phyloP scores from a whole-genome alignment of 2,888 invertebrate species.

The Machimus rusticus region DNA sequence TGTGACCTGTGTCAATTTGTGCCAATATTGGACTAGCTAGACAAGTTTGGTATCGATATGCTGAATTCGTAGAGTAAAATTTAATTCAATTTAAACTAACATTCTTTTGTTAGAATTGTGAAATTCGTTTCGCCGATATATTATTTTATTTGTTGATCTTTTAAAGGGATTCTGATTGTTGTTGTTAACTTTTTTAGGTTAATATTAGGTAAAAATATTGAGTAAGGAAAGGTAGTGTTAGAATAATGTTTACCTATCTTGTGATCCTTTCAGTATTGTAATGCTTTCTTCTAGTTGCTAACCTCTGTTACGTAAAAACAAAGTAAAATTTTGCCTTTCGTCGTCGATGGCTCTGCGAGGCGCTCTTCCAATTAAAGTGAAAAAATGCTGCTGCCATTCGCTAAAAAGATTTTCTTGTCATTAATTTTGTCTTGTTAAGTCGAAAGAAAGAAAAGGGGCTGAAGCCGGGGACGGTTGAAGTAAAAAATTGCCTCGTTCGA shows the following conservation, averaged over 20 bases:
- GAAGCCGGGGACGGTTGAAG: constrained; percentile 4
- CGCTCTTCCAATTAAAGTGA: neutral
- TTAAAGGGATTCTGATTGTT: too few relatives aligned
- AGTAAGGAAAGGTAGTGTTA: neutral
- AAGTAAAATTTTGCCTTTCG: neutral
- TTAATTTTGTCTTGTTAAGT: constrained; percentile 47
- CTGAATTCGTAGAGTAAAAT: too few relatives aligned
- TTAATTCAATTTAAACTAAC: too few relatives aligned
- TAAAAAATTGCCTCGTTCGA: constrained; percentile 48
- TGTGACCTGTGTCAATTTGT: too few relatives aligned
- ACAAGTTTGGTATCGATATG: too few relatives aligned
- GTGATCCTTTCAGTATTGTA: neutral
- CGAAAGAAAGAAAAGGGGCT: constrained; percentile 39
- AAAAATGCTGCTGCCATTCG: constrained; percentile 1
- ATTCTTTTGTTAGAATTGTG: too few relatives aligned
- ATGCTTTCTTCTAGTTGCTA: neutral
- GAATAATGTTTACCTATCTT: neutral
- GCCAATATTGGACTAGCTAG: too few relatives aligned
- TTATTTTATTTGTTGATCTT: too few relatives aligned
- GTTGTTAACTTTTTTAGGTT: too few relatives aligned
- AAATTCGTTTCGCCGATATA: too few relatives aligned
- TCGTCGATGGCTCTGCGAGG: neutral
- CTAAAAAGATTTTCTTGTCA: constrained; percentile 39
- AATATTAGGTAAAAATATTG: too few relatives aligned
- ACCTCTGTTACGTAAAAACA: neutral